phyloP scores from a whole-genome alignment of 1,140 invertebrate genomes.

The Neocloeon triangulifer region DNA sequence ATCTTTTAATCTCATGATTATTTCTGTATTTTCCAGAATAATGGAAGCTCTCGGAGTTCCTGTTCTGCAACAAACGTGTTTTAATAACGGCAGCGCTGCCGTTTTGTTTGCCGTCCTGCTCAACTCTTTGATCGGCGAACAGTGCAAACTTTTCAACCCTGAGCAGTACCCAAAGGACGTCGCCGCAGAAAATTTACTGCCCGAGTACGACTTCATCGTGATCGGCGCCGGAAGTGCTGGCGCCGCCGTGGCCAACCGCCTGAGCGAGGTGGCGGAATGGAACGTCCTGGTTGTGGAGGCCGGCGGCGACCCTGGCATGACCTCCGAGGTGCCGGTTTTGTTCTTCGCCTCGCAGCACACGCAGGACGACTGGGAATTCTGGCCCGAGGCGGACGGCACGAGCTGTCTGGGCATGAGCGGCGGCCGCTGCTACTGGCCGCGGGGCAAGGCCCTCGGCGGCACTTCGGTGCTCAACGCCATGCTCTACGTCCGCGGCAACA shows the following conservation, averaged over 20 bases:
- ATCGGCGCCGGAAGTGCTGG: slow-evolving; percentile 42
- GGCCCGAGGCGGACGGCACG: slow-evolving; percentile 5
- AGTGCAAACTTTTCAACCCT: too few species aligned
- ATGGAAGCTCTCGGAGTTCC: too few species aligned
- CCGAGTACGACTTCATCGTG: slow-evolving; percentile 24
- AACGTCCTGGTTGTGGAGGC: slow-evolving; percentile 23
- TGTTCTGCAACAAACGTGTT: too few species aligned
- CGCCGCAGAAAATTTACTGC: slow-evolving; percentile 8
- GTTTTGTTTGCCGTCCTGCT: too few species aligned
- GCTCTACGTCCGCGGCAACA: slow-evolving; percentile 42
- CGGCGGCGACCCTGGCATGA: slow-evolving; percentile 1
- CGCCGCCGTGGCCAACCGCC: slow-evolving; percentile 34
- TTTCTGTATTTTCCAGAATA: too few species aligned
- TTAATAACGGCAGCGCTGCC: too few species aligned
- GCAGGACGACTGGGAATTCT: slow-evolving; percentile 8
- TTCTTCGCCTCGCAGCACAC: slow-evolving; percentile 27
- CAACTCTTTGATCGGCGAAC: too few species aligned
- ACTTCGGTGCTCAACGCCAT: slow-evolving; percentile 38
- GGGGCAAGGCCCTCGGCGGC: slow-evolving; percentile 25
- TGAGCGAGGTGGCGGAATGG: slow-evolving; percentile 26
- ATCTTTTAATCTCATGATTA: too few species aligned
- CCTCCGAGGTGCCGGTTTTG: slow-evolving; percentile 12
- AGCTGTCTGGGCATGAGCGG: slow-evolving; percentile 19
- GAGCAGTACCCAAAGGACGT: too few species aligned
- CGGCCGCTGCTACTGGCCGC: slow-evolving; percentile 7